These are phyloP conservation scores for Aspidapion aeneum DNA, from an alignment of 2,888 invertebrate genomes.

Conservation along the genomic window DNA sequence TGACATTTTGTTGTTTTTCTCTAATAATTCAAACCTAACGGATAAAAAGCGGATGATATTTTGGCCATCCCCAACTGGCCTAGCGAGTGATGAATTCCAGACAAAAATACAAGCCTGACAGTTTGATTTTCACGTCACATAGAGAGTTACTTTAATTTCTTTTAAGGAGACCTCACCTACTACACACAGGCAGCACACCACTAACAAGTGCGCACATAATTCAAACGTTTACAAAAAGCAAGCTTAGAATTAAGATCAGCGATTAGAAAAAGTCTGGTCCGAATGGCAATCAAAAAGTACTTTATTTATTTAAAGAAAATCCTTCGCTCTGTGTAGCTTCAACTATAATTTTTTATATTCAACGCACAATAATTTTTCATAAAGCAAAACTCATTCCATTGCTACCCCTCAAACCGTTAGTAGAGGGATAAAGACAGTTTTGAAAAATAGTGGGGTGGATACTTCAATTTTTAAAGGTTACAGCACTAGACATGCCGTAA, in stretches of 20 bases:
- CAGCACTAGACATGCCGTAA: slow-evolving; percentile 17
- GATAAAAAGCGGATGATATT: slow-evolving; percentile 34
- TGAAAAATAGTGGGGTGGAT: slow-evolving; percentile 14
- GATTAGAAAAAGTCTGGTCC: slow-evolving; percentile 20
- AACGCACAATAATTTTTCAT: not conserved
- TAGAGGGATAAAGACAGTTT: slow-evolving; percentile 11
- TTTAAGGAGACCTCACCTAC: slow-evolving; percentile 31
- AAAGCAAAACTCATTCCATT: slow-evolving; percentile 2
- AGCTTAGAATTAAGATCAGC: slow-evolving; percentile 15
- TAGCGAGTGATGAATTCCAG: slow-evolving; percentile 35
- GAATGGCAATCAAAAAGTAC: slow-evolving; percentile 10
- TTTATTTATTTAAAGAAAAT: slow-evolving; percentile 10
- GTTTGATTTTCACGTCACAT: slow-evolving; percentile 27
- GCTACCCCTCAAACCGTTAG: slow-evolving; percentile 13
- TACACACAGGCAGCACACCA: slow-evolving; percentile 26
- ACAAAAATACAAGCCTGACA: slow-evolving; percentile 7
- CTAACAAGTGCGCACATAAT: slow-evolving; percentile 5
- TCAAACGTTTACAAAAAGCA: slow-evolving; percentile 12
- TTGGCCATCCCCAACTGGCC: slow-evolving; percentile 35
- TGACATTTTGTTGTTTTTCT: too few relatives aligned
- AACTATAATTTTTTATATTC: not conserved
- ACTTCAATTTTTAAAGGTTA: slow-evolving; percentile 12
- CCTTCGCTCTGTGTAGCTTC: slow-evolving; percentile 4
- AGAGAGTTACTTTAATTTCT: slow-evolving; percentile 30
- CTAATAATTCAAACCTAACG: slow-evolving; percentile 30